These are phyloP conservation scores for Drosophila villosipedis DNA, from an alignment of 2,888 invertebrate species.

Conservation along the genomic window DNA sequence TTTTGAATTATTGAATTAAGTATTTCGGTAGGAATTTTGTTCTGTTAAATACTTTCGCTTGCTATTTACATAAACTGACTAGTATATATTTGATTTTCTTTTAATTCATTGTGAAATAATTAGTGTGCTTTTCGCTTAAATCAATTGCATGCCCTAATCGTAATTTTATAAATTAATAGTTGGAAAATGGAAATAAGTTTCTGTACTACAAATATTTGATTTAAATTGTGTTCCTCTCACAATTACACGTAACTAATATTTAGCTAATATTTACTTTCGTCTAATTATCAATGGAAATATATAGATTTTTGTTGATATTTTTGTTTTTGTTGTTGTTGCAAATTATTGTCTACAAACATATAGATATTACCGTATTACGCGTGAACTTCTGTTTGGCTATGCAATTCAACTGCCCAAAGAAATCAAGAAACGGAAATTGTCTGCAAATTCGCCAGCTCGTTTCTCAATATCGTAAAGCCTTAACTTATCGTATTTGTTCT, in stretches of 20 bases:
- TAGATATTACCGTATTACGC: slow-evolving; percentile 48
- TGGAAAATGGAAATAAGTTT: slow-evolving; percentile 17
- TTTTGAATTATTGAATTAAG: slow-evolving; percentile 42
- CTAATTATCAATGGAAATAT: slow-evolving; percentile 56
- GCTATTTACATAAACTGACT: slow-evolving; percentile 70
- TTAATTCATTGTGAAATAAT: slow-evolving; percentile 29
- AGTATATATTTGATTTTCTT: slow-evolving; percentile 34
- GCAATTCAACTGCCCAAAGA: slow-evolving; percentile 7
- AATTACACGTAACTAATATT: slow-evolving; percentile 53
- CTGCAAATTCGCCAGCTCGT: neutral
- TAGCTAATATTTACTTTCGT: slow-evolving; percentile 58
- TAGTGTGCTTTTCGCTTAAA: slow-evolving; percentile 3
- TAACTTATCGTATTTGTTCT: slow-evolving; percentile 20
- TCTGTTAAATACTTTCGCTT: slow-evolving; percentile 64
- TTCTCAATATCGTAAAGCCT: neutral
- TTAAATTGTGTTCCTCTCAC: slow-evolving; percentile 32
- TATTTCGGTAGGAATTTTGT: slow-evolving; percentile 79
- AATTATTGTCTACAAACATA: slow-evolving; percentile 82
- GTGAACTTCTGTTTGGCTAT: slow-evolving; percentile 30
- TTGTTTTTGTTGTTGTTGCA: slow-evolving; percentile 41
- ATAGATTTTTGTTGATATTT: slow-evolving; percentile 8
- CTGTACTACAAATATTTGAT: slow-evolving; percentile 40
- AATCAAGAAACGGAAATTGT: slow-evolving; percentile 24
- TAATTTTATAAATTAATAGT: slow-evolving; percentile 22
- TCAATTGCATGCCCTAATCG: slow-evolving; percentile 28